phyloP scores from a whole-genome alignment of 2,797 vertebrate genomes.

The Malurus splendens region DNA sequence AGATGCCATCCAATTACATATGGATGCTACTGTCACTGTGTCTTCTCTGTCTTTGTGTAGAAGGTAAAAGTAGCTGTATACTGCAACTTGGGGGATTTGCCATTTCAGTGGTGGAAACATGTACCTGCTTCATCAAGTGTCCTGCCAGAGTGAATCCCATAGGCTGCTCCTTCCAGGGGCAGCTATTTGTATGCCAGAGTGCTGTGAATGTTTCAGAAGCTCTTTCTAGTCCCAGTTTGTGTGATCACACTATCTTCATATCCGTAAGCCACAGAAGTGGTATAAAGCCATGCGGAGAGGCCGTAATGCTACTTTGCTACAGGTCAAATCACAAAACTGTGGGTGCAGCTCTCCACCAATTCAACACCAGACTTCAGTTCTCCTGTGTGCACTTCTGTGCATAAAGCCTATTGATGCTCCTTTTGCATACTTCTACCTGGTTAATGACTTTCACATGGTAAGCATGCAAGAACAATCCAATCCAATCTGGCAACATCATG shows the following conservation, averaged over 20 bases:
- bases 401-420: neutral
- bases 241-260: neutral
- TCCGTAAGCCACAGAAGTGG: neutral
- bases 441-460: neutral
- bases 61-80: neutral
- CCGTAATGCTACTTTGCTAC: fast-evolving
- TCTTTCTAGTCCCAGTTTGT: neutral
- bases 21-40: neutral
- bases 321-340: neutral
- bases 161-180: neutral
- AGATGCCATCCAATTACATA: neutral
- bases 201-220: neutral
- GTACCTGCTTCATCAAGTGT: neutral
- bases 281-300: neutral
- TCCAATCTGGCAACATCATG: neutral
- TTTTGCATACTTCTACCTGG: neutral
- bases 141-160: neutral
- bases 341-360: neutral
- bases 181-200: neutral
- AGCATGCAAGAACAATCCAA: neutral
- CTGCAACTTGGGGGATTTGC: neutral
- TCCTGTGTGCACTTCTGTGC: neutral
- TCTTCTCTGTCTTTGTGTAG: neutral
- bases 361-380: neutral
- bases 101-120: fast-evolving